These are phyloP conservation scores for Carduelis carduelis DNA, from an alignment of 2,797 vertebrate genomes.

Conservation along the genomic window DNA sequence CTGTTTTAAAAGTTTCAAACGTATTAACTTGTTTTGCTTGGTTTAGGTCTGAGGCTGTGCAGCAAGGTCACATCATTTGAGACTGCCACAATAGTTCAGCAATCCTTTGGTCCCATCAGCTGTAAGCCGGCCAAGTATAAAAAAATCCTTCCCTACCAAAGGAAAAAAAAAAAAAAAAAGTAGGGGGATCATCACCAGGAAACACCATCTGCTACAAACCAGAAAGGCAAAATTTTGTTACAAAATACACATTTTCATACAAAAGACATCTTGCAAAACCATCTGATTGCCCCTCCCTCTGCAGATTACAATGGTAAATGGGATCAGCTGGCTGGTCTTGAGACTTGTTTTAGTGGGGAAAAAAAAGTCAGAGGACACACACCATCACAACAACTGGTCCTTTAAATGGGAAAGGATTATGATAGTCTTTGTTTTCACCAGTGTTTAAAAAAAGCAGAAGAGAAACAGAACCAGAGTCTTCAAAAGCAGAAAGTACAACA, in stretches of 20 bases:
- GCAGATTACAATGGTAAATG: conserved; percentile 59
- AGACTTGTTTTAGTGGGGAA: background rate
- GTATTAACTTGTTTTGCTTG: conserved; percentile 46
- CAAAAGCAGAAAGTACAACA: conserved; percentile 21
- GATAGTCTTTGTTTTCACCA: conserved; percentile 48
- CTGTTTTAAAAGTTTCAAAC: conserved; percentile 44
- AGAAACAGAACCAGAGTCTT: conserved; percentile 50
- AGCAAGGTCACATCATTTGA: conserved; percentile 64
- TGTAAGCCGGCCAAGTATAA: conserved; percentile 68
- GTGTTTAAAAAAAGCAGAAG: conserved; percentile 60
- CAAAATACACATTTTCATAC: conserved; percentile 75
- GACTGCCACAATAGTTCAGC: conserved; percentile 64
- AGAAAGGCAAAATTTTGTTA: conserved; percentile 71
- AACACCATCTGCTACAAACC: conserved; percentile 58
- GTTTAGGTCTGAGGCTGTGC: conserved; percentile 57
- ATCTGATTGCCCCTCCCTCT: conserved; percentile 52
- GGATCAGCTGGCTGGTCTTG: conserved; percentile 46
- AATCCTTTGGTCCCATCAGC: conserved; percentile 79
- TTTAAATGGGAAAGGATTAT: conserved; percentile 52
- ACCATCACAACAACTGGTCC: conserved; percentile 49
- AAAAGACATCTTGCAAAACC: conserved; percentile 76
- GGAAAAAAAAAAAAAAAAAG: background rate
- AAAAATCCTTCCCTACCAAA: conserved; percentile 51
- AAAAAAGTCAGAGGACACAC: conserved; percentile 52
- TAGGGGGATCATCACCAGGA: conserved; percentile 7